Evolutionary conservation across 2,113 vertebrate species (phyloP), one percentile per base, ranked within the genome.

Genomic region (Tiliqua scincoides): DNA sequence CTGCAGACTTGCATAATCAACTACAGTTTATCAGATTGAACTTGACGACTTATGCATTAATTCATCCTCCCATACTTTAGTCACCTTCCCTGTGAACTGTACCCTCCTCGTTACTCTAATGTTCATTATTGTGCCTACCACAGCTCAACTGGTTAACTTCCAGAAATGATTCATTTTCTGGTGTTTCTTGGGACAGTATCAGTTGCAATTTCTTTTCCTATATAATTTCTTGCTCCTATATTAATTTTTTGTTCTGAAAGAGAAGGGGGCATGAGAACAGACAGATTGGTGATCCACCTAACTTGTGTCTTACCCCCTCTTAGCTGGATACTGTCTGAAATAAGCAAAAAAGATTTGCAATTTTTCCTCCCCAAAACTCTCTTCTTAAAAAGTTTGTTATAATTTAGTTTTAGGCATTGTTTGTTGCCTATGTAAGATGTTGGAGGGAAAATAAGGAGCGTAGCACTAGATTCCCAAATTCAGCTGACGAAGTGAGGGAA

Each of bases 11-110:
- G 81, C 0, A 0, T 63, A 90, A 84, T 79, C 89, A 87, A 68
- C 30, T 73, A 43, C 61, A 17, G 84, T 81, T 93, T 89, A 90
- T 75, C 21, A 76, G 91, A 87, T 90, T 88, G 91, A 91, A 91
- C 92, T 90, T 91, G 82, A 67, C 74, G 84, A 81, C 54, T 88
- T 35, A n/a, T 88, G 57, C 68, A 89, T 91, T 85, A 93, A 89
- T 87, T 82, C 85, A 91, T 79, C 91, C 94, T 68, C 88, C 4
- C 48, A 74, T 86, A 40, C 84, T 92, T 93, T 93, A 95, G 89
- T 94, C 85, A 94, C 75, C 87, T 63, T 3, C 7, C 15, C 62
- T 75, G 90, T 88, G 79, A 91, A 92, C 75, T 92, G 62, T 85
- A 83, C 90, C 68, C 92, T 48, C 54, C 30, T 86, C 79, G 73